Evolutionary conservation across 2,797 vertebrate species (phyloP).

Genomic region (Protonibea diacanthus): DNA sequence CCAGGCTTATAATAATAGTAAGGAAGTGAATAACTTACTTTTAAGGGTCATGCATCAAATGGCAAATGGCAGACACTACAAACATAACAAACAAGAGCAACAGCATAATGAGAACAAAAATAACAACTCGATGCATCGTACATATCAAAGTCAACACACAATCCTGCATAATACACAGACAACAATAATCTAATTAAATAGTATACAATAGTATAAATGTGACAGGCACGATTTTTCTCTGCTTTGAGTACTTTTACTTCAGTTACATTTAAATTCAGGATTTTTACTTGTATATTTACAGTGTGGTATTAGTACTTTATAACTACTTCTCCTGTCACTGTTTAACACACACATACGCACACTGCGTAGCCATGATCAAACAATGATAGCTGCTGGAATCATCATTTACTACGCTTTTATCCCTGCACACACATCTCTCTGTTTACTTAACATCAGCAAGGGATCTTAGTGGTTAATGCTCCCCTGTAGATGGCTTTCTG

Average conservation of each 20-base stretch:
- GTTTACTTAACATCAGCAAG: constrained; percentile 35
- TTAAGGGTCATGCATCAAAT: no score
- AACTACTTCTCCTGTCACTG: not conserved
- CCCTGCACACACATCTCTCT: constrained; percentile 13
- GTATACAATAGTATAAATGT: no score
- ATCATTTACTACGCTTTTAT: constrained; percentile 19
- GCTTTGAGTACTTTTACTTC: not conserved
- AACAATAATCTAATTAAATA: not conserved
- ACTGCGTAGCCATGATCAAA: constrained; percentile 14
- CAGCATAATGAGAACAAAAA: no score
- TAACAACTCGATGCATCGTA: no score
- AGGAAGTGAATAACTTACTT: no score
- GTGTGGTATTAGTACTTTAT: not conserved
- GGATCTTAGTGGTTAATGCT: constrained; percentile 4
- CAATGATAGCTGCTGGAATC: constrained; percentile 26
- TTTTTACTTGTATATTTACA: no score
- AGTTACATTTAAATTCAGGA: no score
- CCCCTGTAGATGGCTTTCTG: constrained; percentile 5
- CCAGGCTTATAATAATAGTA: no score
- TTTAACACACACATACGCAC: constrained; percentile 8
- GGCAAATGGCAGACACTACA: no score
- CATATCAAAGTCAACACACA: no score
- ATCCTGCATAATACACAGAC: no score
- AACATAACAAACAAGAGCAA: no score
- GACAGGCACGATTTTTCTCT: not conserved